phyloP scores from a whole-genome alignment of 1,140 invertebrate genomes.

The Drosophila virilis region DNA sequence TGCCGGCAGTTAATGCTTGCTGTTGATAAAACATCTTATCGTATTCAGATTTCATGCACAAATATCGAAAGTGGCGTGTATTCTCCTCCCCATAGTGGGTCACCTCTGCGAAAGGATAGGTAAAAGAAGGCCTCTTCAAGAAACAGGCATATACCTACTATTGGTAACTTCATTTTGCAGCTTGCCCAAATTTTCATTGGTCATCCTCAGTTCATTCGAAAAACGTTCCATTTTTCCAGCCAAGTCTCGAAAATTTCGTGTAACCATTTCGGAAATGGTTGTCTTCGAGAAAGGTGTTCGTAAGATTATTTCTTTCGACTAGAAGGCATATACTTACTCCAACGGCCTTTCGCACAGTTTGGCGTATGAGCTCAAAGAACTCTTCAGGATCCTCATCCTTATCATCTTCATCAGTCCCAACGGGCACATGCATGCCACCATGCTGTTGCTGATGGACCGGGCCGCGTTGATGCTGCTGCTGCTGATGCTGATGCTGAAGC shows the following conservation, averaged over 20 bases:
- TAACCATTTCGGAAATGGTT: slow-evolving; percentile 59
- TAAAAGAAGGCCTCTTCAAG: not conserved
- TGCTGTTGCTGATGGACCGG: slow-evolving; percentile 21
- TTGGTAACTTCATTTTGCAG: slow-evolving; percentile 62
- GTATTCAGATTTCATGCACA: slow-evolving; percentile 83
- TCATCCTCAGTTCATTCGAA: slow-evolving; percentile 63
- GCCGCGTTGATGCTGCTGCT: slow-evolving; percentile 21
- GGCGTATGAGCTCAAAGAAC: slow-evolving; percentile 75
- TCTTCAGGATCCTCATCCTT: slow-evolving; percentile 80
- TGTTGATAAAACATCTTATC: slow-evolving; percentile 83
- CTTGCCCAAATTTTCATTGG: slow-evolving; percentile 63
- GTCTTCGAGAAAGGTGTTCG: slow-evolving; percentile 20
- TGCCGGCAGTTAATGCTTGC: slow-evolving; percentile 50
- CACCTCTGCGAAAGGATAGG: slow-evolving; percentile 50
- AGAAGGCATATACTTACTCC: slow-evolving; percentile 46
- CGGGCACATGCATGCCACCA: slow-evolving; percentile 17
- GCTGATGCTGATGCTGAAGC: slow-evolving; percentile 1
- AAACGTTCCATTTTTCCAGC: slow-evolving; percentile 70
- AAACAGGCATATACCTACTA: slow-evolving; percentile 48
- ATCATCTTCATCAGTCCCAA: slow-evolving; percentile 52
- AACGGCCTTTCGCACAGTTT: slow-evolving; percentile 71
- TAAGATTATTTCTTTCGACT: not conserved
- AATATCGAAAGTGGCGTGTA: slow-evolving; percentile 76
- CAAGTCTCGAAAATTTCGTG: slow-evolving; percentile 70
- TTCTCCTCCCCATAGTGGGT: slow-evolving; percentile 79